Evolutionary conservation across 2,797 vertebrate species (phyloP), one percentile per base, ranked within the genome.

Genomic region (Mionectes olivaceus): DNA sequence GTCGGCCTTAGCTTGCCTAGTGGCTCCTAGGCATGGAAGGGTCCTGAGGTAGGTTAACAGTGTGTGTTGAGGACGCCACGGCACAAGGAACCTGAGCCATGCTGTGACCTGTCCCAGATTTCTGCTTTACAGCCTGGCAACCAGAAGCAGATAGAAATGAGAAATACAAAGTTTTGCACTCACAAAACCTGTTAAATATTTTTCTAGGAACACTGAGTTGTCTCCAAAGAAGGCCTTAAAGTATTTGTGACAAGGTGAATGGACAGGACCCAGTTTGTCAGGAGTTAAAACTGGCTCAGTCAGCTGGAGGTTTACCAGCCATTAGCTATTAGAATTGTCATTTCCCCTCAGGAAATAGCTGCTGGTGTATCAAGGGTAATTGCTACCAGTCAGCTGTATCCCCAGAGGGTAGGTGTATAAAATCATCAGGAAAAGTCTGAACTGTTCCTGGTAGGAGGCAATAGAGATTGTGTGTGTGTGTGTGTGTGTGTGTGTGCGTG

Each of bases 331-430:
- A 94, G 83, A 69, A 79, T 64, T 90, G 89, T 96, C 79, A 93
- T 96, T 96, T 96, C 93, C 90, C 95, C 83, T 97, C 89, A 96
- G 95, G 95, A 97, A 96, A 95, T 97, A 95, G 94, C 95, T 97
- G 91, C 89, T 96, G 93, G 89, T 94, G 80, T 95, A 95, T 95
- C 94, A 95, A 94, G 91, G 82, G 92, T 96, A 96, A 96, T 96
- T 97, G 93, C 83, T 82, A 80, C 87, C 83, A 96, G 94, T 93
- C 87, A 93, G 87, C 80, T 94, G 65, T 91, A 89, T 96, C 85
- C 91, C 92, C 76, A 94, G 84, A 95, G 91, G 41, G 78, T 85
- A 73, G 65, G 68, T 89, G 87, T 90, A 93, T 82, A 94, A 96
- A 94, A 90, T 94, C 67, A 93, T 89, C 89, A 94, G 76, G 90